These are phyloP conservation scores for Microctonus hyperodae DNA, from an alignment of 2,888 invertebrate genomes.

Conservation along the genomic window DNA sequence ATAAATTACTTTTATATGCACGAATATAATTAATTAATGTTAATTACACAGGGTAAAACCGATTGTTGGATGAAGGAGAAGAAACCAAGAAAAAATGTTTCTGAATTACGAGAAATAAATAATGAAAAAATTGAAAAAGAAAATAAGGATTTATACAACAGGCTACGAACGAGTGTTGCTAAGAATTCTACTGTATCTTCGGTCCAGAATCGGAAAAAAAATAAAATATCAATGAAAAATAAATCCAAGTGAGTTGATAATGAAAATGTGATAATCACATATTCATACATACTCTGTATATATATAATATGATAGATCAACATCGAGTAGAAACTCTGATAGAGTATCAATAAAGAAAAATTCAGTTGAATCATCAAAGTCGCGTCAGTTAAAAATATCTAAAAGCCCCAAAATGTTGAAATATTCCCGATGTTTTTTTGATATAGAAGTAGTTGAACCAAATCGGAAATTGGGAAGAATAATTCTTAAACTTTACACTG, in stretches of 20 bases:
- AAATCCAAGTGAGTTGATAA: conserved; percentile 31
- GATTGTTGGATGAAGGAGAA: conserved; percentile 50
- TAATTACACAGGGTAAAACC: conserved; percentile 45
- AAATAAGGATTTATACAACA: conserved; percentile 45
- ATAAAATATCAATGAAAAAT: conserved; percentile 35
- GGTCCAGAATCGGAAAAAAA: conserved; percentile 43
- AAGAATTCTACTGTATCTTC: conserved; percentile 41
- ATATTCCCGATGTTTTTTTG: conserved; percentile 54
- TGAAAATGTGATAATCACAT: not conserved
- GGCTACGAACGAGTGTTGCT: conserved; percentile 39
- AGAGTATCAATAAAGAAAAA: not conserved
- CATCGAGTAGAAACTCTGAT: not conserved
- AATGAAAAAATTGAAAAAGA: conserved; percentile 35
- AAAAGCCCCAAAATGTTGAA: conserved; percentile 26
- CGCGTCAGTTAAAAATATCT: not conserved
- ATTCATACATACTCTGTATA: not conserved
- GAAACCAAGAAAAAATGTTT: conserved; percentile 6
- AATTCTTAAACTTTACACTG: conserved; percentile 58
- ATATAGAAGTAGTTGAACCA: conserved; percentile 49
- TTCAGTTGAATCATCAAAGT: not conserved
- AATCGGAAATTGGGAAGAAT: conserved; percentile 54
- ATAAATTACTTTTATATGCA: not conserved
- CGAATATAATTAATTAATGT: not conserved
- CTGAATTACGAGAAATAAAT: conserved; percentile 21
- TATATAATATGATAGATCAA: not conserved